Base-by-base conservation (phyloP, 1,140 invertebrate genomes). In the Scylla paramamosain region DNA sequence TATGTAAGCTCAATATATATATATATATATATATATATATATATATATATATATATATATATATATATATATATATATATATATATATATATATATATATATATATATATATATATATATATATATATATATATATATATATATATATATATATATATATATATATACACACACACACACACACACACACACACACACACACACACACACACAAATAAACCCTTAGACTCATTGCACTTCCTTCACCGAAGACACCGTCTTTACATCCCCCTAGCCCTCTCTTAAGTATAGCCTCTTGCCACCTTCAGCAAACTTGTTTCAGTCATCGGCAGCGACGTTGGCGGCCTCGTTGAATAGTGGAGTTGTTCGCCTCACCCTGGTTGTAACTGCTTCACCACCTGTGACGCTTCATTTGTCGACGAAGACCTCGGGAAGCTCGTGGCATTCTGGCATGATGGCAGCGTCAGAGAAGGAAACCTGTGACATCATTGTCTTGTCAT, bases 401-500 rank as follows among this genome's bases (percentile, higher is more conserved):
- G 28, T 25, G 39, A 3, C 29, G 8, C 82, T 12, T 95, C 91
- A 95, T 90, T 95, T 95, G n/a, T 95, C 95, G 4, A 91, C 87
- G 88, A 95, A 95, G 52, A 95, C 95, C 46, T 95, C 95, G 0
- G 95, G 95, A 6, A 95, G 95, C 48, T 95, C 95, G 29, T 95
- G 95, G 77, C 95, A 95, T 67, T 95, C 95, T 0, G 95, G 95
- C 59, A 95, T 82, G 59, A 88, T 86, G 0, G 29, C 94, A 10
- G 95, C 95, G 86, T 95, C 95, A 0, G 95, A 95, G 32, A 95
- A 83, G 1, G 95, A 95, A 0, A 95, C 95, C 8, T 95, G 92
- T 0, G 95, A 95, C 95, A 95, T 95, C 67, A 95, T 88, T 0
- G 95, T 95, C 95, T 95, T 95, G 29, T 95, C 95, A 45, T 95